Conservation (phyloP, 1,140 invertebrate genomes). For the Hycleus cichorii region DNA sequence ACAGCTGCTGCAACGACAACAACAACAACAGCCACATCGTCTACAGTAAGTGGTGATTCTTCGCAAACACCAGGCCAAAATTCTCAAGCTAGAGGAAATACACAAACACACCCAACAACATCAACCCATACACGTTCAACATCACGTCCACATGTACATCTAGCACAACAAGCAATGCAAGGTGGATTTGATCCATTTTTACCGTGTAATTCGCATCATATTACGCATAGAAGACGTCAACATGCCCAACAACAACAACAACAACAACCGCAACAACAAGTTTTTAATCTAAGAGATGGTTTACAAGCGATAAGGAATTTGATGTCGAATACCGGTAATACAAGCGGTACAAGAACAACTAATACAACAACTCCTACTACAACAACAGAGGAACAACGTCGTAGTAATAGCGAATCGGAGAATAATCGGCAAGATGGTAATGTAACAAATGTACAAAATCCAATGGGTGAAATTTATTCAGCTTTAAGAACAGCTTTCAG, state of each 20-base stretch:
- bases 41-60: slow-evolving; percentile 19
- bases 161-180: slow-evolving; percentile 39
- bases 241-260: neutral
- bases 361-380: slow-evolving; percentile 1
- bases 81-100: slow-evolving; percentile 52
- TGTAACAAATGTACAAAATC: slow-evolving; percentile 17
- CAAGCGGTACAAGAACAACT: slow-evolving; percentile 4
- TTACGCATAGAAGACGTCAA: slow-evolving; percentile 27
- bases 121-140: slow-evolving; percentile 59
- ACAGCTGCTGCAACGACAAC: slow-evolving; percentile 18
- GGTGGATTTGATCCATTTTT: slow-evolving; percentile 61
- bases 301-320: neutral
- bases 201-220: slow-evolving; percentile 60
- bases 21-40: slow-evolving; percentile 13
- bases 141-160: slow-evolving; percentile 53
- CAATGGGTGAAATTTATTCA: slow-evolving; percentile 6
- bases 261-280: neutral
- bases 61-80: slow-evolving; percentile 38
- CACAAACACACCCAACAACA: slow-evolving; percentile 58
- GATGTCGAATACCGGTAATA: neutral
- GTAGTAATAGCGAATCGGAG: neutral
- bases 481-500: slow-evolving; percentile 2
- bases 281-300: neutral
- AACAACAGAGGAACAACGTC: neutral
- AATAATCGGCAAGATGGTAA: slow-evolving; percentile 12